Conservation (phyloP, 2,113 vertebrate genomes). For the Canis aureus region DNA sequence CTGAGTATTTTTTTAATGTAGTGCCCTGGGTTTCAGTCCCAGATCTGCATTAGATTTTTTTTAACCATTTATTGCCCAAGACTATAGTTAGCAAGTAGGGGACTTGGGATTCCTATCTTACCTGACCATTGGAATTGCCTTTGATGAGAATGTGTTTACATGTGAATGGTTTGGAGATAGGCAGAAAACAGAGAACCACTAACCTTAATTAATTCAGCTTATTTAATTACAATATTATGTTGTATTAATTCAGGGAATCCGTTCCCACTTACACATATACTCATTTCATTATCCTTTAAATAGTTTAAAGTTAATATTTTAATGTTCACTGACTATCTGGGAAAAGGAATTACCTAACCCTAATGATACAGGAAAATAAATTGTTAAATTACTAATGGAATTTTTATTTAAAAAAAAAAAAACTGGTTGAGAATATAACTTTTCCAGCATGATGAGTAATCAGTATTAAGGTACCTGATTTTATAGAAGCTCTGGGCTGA, state of each 20-base stretch:
- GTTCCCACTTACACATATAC: background rate
- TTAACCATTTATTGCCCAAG: background rate
- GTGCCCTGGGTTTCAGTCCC: background rate
- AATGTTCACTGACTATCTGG: background rate
- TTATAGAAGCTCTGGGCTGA: background rate
- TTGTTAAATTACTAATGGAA: background rate
- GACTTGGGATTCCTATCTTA: background rate
- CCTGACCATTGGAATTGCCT: background rate
- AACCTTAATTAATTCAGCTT: background rate
- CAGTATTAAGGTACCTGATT: background rate
- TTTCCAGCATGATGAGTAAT: slow-evolving; percentile 3
- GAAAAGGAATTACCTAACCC: slow-evolving; percentile 23
- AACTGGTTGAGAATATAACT: background rate
- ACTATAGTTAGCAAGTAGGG: background rate
- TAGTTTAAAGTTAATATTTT: slow-evolving; percentile 53
- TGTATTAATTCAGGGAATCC: slow-evolving; percentile 10
- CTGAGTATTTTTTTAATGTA: background rate
- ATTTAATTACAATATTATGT: background rate
- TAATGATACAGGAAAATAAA: slow-evolving; percentile 48
- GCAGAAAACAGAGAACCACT: slow-evolving; percentile 11
- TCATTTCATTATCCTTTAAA: slow-evolving; percentile 57
- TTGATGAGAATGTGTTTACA: background rate
- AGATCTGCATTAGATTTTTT: background rate
- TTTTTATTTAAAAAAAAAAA: slow-evolving; percentile 45
- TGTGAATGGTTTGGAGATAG: background rate